These are phyloP conservation scores for Pangasianodon gigas DNA, from an alignment of 2,113 vertebrate genomes.

Conservation along the genomic window DNA sequence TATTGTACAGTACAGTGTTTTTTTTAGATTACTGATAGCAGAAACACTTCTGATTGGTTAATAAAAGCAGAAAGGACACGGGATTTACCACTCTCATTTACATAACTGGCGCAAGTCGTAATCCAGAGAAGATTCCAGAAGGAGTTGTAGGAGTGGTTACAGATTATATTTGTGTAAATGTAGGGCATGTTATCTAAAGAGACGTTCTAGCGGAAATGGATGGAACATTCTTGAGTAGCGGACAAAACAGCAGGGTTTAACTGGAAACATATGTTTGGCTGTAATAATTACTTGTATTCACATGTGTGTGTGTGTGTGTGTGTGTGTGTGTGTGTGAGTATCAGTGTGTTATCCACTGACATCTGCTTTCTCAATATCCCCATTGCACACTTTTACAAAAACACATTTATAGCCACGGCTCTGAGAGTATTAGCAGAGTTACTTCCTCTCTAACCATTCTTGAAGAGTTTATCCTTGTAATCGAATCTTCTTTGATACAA, in stretches of 20 bases:
- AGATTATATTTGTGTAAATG: neutral
- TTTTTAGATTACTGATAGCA: neutral
- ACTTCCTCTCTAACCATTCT: neutral
- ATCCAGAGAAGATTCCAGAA: neutral
- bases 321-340: neutral
- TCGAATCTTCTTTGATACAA: too few species aligned
- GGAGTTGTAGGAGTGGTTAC: neutral
- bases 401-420: neutral
- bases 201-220: neutral
- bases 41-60: neutral
- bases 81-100: neutral
- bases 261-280: neutral
- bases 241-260: neutral
- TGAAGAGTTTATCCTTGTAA: neutral
- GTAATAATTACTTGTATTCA: neutral
- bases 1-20: too few species aligned
- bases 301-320: neutral
- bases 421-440: neutral
- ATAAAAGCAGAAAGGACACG: neutral
- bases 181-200: too few species aligned
- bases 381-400: neutral
- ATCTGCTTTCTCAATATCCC: conserved; percentile 1
- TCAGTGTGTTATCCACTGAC: neutral
- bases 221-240: neutral
- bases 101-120: neutral